phyloP scores from a whole-genome alignment of 2,888 invertebrate genomes.

The Cephus rjabovi region DNA sequence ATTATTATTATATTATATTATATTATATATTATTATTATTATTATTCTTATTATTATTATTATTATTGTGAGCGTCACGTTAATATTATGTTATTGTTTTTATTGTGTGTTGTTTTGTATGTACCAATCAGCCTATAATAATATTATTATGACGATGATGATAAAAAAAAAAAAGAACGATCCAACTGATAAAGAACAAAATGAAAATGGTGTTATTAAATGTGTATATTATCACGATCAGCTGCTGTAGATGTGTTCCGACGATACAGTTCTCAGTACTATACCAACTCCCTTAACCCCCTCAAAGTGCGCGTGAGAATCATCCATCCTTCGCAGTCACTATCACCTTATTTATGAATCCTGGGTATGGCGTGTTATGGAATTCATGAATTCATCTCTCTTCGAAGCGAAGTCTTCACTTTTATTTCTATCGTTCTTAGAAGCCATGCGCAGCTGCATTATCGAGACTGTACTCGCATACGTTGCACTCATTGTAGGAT shows the following conservation, averaged over 20 bases:
- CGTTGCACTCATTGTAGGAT: slow-evolving; percentile 6
- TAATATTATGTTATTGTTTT: slow-evolving; percentile 67
- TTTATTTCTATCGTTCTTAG: slow-evolving; percentile 1
- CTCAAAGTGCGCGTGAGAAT: background rate
- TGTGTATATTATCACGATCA: slow-evolving; percentile 57
- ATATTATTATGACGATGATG: slow-evolving; percentile 43
- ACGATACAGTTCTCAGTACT: background rate
- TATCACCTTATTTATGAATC: background rate
- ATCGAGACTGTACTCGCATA: background rate
- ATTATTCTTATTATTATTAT: slow-evolving; percentile 59
- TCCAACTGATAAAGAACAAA: slow-evolving; percentile 49
- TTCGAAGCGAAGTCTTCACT: slow-evolving; percentile 23
- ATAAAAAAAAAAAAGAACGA: slow-evolving; percentile 47
- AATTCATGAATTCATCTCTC: background rate
- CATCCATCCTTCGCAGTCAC: background rate
- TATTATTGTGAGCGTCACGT: slow-evolving; percentile 67
- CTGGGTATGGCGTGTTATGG: background rate
- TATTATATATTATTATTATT: slow-evolving; percentile 66
- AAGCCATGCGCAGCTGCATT: background rate
- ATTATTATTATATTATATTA: slow-evolving; percentile 49
- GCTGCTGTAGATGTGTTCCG: slow-evolving; percentile 12
- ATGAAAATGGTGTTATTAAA: slow-evolving; percentile 55
- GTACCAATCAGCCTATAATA: slow-evolving; percentile 61
- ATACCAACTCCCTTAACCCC: background rate
- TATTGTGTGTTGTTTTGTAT: slow-evolving; percentile 69